Conservation (phyloP, 1,140 invertebrate species). For the Agrypnia vestita region DNA sequence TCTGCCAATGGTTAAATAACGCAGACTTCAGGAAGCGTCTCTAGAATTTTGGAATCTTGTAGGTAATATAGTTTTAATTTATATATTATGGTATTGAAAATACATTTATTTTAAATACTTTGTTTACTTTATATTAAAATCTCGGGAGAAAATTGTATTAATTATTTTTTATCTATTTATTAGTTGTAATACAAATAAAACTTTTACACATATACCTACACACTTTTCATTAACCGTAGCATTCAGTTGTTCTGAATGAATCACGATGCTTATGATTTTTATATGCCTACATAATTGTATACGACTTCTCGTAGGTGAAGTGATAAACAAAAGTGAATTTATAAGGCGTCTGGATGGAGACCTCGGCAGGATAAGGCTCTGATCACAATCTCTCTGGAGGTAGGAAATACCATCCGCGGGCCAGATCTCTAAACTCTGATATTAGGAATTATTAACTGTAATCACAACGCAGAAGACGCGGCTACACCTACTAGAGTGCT, state of each 20-base stretch:
- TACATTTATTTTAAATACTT: no score
- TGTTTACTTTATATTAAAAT: no score
- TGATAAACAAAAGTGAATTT: constrained; percentile 50
- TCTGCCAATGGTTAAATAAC: constrained; percentile 1
- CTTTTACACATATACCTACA: no score
- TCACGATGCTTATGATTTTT: no score
- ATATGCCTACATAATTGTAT: neutral
- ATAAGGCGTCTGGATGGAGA: constrained; percentile 35
- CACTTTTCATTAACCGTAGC: no score
- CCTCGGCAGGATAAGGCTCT: constrained; percentile 10
- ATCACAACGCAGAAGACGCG: constrained; percentile 32
- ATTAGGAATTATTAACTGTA: constrained; percentile 56
- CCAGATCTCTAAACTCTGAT: constrained; percentile 54
- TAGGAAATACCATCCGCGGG: constrained; percentile 34
- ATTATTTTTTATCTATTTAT: no score
- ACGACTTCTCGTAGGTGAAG: constrained; percentile 21
- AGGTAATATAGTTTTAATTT: no score
- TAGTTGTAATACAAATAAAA: no score
- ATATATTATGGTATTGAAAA: no score
- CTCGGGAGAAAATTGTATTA: no score
- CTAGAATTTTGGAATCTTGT: no score
- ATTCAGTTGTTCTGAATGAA: no score
- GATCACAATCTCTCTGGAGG: constrained; percentile 24
- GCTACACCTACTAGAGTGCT: constrained; percentile 22
- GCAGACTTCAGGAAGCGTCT: constrained; percentile 2